These are phyloP conservation scores for Atrichornis clamosus DNA, from an alignment of 2,113 vertebrate genomes.

Conservation along the genomic window DNA sequence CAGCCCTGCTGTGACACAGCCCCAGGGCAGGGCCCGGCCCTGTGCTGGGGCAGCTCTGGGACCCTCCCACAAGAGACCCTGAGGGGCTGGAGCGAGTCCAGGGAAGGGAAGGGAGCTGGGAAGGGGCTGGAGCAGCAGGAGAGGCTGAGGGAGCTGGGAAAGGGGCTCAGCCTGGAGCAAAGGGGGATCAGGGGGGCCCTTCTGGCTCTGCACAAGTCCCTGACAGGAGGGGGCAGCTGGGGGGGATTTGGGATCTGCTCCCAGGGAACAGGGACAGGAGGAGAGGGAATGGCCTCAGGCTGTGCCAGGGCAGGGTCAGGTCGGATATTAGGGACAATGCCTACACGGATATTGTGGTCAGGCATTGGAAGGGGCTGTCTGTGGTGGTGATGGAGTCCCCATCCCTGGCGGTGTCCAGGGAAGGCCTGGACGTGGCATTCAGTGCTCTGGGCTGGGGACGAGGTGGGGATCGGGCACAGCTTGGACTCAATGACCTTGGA, in stretches of 20 bases:
- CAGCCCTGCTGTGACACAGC: background rate
- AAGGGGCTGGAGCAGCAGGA: background rate
- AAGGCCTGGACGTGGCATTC: background rate
- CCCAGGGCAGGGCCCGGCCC: background rate
- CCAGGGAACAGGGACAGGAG: background rate
- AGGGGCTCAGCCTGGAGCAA: background rate
- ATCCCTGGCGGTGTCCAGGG: background rate
- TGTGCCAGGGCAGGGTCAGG: background rate
- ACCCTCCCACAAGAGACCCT: background rate
- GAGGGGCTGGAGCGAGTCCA: background rate
- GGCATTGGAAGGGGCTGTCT: rapidly evolving
- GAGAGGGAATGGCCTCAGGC: background rate
- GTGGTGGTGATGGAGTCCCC: background rate
- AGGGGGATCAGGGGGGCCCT: background rate
- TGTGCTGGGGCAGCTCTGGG: background rate
- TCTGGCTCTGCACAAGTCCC: background rate
- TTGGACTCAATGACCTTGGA: rapidly evolving
- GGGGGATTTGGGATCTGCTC: background rate
- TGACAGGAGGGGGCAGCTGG: background rate
- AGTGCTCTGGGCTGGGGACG: background rate
- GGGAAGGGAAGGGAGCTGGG: background rate
- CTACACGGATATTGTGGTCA: background rate
- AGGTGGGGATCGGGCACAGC: rapidly evolving
- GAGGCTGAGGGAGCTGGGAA: background rate
- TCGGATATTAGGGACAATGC: rapidly evolving